A percentile compares a stretch with the other conserved stretches of the same genome.
Conservation (phyloP, 2,113 vertebrate genomes). For the Phalacrocorax carbo region DNA sequence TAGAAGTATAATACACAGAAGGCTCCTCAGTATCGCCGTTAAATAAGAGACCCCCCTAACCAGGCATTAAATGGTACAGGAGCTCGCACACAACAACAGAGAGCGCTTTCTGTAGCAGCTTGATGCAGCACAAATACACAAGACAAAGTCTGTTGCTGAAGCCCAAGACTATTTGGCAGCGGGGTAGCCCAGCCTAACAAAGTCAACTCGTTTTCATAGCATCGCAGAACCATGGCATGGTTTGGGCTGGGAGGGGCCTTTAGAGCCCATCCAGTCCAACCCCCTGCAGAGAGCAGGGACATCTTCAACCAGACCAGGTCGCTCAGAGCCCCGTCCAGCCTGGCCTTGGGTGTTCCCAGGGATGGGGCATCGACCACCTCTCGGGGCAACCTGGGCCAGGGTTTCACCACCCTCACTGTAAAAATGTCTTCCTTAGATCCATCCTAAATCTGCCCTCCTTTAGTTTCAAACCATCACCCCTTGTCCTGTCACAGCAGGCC, state of each 20-base stretch:
- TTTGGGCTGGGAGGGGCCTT: not conserved
- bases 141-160: not conserved
- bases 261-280: fast-evolving
- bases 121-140: not conserved
- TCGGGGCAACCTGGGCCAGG: not conserved
- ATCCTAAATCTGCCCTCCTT: fast-evolving
- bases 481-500: fast-evolving
- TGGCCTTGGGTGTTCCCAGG: fast-evolving
- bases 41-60: slow-evolving; percentile 21
- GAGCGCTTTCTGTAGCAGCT: slow-evolving; percentile 1
- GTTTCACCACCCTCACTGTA: fast-evolving
- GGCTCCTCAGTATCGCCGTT: slow-evolving; percentile 17
- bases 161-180: not conserved
- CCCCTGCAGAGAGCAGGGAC: not conserved
- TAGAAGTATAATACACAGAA: slow-evolving; percentile 43
- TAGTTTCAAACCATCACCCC: not conserved
- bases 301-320: fast-evolving
- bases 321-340: not conserved
- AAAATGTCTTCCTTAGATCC: not conserved
- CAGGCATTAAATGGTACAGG: slow-evolving; percentile 51
- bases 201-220: not conserved
- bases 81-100: slow-evolving; percentile 23
- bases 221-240: fast-evolving
- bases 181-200: not conserved
- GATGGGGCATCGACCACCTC: not conserved